A percentile compares a stretch with the other conserved stretches of the same genome.
These are phyloP conservation scores for Bradynema listronoti DNA, from an alignment of 1,140 invertebrate genomes.

Conservation along the genomic window DNA sequence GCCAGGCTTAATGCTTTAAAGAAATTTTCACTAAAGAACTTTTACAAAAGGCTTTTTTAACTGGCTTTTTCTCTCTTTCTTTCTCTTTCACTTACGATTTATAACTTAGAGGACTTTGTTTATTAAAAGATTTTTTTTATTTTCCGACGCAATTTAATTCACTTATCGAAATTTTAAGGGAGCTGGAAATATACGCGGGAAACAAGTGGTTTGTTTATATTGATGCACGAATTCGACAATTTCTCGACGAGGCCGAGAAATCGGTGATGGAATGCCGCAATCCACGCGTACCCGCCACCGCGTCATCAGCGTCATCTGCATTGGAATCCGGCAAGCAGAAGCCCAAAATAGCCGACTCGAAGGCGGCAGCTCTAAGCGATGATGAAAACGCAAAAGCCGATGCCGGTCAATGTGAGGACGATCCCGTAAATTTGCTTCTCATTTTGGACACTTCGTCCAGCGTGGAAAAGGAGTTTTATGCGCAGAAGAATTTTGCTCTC, in stretches of 20 bases:
- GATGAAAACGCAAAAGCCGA: background rate
- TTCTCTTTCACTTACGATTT: no score
- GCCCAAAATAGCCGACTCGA: background rate
- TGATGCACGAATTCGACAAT: constrained; percentile 46
- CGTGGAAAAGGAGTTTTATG: constrained; percentile 46
- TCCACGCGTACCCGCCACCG: constrained; percentile 8
- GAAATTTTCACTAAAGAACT: constrained; percentile 8
- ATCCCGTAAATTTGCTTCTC: constrained; percentile 42
- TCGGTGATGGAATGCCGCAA: constrained; percentile 38
- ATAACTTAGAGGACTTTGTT: no score
- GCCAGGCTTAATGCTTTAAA: no score
- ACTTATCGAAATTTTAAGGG: no score
- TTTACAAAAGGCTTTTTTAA: no score
- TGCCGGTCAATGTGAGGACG: constrained; percentile 22
- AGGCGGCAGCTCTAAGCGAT: background rate
- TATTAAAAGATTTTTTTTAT: no score
- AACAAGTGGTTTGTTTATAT: constrained; percentile 53
- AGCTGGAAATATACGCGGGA: constrained; percentile 49
- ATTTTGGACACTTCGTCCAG: constrained; percentile 45
- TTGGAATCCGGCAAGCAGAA: no score
- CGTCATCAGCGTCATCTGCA: no score
- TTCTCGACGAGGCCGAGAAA: constrained; percentile 43
- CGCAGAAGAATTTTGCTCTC: constrained; percentile 49
- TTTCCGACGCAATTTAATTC: no score
- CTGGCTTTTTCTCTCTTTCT: no score